phyloP scores from a whole-genome alignment of 2,888 invertebrate species.

The Ecliptopera silaceata region DNA sequence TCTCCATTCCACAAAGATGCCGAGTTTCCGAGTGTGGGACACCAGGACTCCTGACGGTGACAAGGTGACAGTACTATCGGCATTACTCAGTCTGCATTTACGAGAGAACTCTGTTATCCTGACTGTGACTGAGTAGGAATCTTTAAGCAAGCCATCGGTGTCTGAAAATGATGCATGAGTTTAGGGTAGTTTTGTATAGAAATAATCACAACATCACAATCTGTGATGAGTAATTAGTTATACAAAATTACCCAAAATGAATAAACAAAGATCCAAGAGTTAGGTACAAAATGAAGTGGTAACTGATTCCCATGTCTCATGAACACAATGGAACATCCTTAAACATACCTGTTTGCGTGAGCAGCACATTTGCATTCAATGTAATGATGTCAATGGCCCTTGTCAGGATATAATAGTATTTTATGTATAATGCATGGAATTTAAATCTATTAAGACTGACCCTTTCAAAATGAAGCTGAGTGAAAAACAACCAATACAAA shows the following conservation, averaged over 20 bases:
- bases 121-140: slow-evolving; percentile 83
- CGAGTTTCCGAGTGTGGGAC: slow-evolving; percentile 75
- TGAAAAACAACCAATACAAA: neutral
- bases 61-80: slow-evolving; percentile 83
- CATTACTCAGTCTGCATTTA: slow-evolving; percentile 82
- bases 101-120: slow-evolving; percentile 85
- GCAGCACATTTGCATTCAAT: slow-evolving; percentile 66
- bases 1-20: slow-evolving; percentile 83
- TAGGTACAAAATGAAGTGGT: slow-evolving; percentile 16
- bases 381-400: slow-evolving; percentile 50
- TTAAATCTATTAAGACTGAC: neutral
- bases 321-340: slow-evolving; percentile 28
- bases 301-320: slow-evolving; percentile 2
- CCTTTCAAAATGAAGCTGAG: neutral
- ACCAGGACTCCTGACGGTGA: slow-evolving; percentile 81
- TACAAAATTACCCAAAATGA: slow-evolving; percentile 22
- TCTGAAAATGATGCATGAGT: slow-evolving; percentile 59
- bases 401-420: slow-evolving; percentile 13
- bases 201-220: too few relatives aligned
- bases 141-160: slow-evolving; percentile 74
- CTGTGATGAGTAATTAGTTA: neutral
- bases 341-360: slow-evolving; percentile 2
- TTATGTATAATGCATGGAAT: neutral
- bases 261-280: slow-evolving; percentile 7
- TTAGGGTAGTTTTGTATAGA: slow-evolving; percentile 26